Evolutionary conservation across 2,113 vertebrate genomes (phyloP).

Genomic region (Apaloderma vittatum): DNA sequence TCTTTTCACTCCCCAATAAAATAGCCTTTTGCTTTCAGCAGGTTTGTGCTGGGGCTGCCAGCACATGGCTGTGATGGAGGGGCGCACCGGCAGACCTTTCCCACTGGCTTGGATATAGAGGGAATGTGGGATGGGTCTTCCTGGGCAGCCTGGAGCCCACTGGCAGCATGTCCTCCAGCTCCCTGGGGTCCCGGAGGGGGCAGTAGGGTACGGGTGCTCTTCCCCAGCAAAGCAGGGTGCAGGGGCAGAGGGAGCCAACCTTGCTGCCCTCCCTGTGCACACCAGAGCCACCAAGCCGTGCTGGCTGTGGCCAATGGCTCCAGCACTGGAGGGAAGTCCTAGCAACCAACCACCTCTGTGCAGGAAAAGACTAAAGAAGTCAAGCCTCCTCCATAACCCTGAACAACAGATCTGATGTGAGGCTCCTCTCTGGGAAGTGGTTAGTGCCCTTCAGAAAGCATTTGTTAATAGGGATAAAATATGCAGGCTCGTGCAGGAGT

Average conservation of each 20-base stretch:
- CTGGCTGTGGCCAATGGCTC: rapidly evolving
- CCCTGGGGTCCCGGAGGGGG: neutral
- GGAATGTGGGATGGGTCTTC: neutral
- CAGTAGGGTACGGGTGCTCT: neutral
- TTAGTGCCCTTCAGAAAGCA: neutral
- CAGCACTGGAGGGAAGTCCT: neutral
- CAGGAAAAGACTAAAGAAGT: neutral
- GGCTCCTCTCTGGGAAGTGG: neutral
- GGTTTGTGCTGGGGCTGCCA: rapidly evolving
- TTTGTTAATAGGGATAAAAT: neutral
- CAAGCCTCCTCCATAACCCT: neutral
- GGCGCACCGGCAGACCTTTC: neutral
- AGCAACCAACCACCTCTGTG: neutral
- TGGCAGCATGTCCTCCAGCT: neutral
- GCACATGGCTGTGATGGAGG: rapidly evolving
- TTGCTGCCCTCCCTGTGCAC: neutral
- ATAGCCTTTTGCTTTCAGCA: neutral
- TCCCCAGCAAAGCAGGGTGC: neutral
- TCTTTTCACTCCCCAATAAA: neutral
- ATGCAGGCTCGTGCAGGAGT: neutral
- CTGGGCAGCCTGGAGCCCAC: neutral
- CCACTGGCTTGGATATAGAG: rapidly evolving
- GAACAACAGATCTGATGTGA: rapidly evolving
- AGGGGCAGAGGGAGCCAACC: neutral
- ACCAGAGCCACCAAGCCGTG: neutral